These are phyloP conservation scores for Hyles vespertilio DNA, from an alignment of 1,140 invertebrate genomes.

Conservation along the genomic window DNA sequence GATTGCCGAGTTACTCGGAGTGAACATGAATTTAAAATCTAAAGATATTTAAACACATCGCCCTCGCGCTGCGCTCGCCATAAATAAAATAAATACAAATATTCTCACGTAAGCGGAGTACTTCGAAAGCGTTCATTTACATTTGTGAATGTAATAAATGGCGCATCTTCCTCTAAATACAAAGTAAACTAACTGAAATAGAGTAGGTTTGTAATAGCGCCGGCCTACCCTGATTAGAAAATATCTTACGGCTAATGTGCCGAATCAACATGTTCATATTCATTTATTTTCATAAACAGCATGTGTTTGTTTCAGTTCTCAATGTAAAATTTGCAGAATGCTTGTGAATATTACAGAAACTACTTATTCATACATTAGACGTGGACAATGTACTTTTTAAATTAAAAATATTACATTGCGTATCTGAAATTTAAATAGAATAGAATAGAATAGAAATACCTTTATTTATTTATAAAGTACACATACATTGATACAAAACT, in stretches of 20 bases:
- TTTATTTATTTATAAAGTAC: too few species aligned
- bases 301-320: not conserved
- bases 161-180: constrained; percentile 64
- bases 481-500: too few species aligned
- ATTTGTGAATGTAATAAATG: constrained; percentile 74
- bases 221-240: constrained; percentile 22
- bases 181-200: constrained; percentile 50
- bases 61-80: constrained; percentile 61
- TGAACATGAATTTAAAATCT: constrained; percentile 65
- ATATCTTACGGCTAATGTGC: constrained; percentile 4
- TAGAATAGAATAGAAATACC: too few species aligned
- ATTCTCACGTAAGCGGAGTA: constrained; percentile 73
- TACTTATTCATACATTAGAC: too few species aligned
- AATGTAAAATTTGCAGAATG: too few species aligned
- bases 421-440: too few species aligned
- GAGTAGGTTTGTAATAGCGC: constrained; percentile 34
- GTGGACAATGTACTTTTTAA: too few species aligned
- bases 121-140: constrained; percentile 71
- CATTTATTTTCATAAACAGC: not conserved
- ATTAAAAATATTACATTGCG: too few species aligned
- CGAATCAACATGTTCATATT: not conserved
- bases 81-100: constrained; percentile 76
- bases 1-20: constrained; percentile 57
- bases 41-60: constrained; percentile 71
- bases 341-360: too few species aligned